Percentiles rank a stretch among this genome's conserved stretches.
Conservation (phyloP, 1,140 invertebrate species). For the Diabrotica virgifera region DNA sequence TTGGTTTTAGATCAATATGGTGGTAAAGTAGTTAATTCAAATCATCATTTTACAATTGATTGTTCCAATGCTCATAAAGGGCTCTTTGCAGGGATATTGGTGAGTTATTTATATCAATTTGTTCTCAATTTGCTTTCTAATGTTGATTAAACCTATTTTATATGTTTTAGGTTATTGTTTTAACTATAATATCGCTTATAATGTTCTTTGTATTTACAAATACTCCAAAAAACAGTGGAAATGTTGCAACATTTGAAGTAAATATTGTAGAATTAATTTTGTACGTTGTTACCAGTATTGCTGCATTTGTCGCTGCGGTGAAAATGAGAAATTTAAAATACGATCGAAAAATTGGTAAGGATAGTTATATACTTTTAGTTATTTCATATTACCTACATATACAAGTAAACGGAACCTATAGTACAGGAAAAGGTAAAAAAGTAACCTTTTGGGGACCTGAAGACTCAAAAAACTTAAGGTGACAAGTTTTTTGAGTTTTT, state of each 20-base stretch:
- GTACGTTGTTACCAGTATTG: constrained; percentile 60
- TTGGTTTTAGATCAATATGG: constrained; percentile 35
- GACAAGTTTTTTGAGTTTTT: no score
- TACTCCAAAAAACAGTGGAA: constrained; percentile 44
- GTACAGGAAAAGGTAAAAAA: no score
- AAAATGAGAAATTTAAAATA: constrained; percentile 61
- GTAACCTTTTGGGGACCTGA: no score
- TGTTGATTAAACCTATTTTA: background rate
- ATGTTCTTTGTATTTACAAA: constrained; percentile 86
- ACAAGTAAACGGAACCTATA: no score
- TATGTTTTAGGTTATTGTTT: constrained; percentile 60
- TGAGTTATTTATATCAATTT: background rate
- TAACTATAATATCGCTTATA: constrained; percentile 85
- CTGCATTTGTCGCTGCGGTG: constrained; percentile 57
- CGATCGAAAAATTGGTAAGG: constrained; percentile 56
- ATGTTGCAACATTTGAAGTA: constrained; percentile 68
- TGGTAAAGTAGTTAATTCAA: constrained; percentile 26
- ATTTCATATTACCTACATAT: no score
- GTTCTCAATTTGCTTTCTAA: background rate
- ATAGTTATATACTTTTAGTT: constrained; percentile 2
- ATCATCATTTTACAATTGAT: constrained; percentile 82
- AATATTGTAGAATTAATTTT: constrained; percentile 73
- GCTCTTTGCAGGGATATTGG: constrained; percentile 79
- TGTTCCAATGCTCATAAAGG: constrained; percentile 85
- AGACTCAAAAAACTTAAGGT: no score